Conservation (phyloP, 2,113 vertebrate species). For the Pitta sordida region DNA sequence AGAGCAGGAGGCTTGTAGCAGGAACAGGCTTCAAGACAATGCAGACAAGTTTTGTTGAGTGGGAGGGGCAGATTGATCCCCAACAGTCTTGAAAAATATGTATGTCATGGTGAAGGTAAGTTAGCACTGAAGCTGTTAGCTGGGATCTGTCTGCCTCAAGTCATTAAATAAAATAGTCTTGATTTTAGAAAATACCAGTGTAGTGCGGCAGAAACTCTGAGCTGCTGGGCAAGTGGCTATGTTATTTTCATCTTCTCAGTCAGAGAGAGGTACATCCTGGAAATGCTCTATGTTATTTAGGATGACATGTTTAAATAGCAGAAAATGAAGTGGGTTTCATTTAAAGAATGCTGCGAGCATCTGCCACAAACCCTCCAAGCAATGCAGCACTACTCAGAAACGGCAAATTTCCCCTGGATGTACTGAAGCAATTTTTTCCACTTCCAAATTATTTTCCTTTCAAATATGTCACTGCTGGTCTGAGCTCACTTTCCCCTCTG, state of each 20-base stretch:
- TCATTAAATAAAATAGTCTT: neutral
- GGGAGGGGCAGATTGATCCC: neutral
- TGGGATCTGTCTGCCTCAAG: neutral
- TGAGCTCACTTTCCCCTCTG: neutral
- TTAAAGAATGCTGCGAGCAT: slow-evolving; percentile 14
- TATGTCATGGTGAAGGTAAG: neutral
- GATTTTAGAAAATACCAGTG: neutral
- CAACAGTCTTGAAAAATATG: neutral
- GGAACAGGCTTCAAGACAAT: neutral
- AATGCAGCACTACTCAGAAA: neutral
- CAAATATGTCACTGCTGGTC: neutral
- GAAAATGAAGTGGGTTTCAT: neutral
- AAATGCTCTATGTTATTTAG: neutral
- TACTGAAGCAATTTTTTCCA: neutral
- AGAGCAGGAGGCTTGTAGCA: neutral
- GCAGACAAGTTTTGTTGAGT: neutral
- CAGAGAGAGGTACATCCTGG: neutral
- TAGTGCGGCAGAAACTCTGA: neutral
- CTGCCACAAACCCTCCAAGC: slow-evolving; percentile 4
- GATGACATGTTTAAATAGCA: neutral
- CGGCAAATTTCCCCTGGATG: neutral
- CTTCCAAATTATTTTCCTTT: neutral
- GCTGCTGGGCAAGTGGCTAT: neutral
- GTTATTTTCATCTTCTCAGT: neutral
- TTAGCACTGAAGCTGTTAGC: neutral